These are phyloP conservation scores for Cydia splendana DNA, from an alignment of 1,140 invertebrate genomes.

Conservation along the genomic window DNA sequence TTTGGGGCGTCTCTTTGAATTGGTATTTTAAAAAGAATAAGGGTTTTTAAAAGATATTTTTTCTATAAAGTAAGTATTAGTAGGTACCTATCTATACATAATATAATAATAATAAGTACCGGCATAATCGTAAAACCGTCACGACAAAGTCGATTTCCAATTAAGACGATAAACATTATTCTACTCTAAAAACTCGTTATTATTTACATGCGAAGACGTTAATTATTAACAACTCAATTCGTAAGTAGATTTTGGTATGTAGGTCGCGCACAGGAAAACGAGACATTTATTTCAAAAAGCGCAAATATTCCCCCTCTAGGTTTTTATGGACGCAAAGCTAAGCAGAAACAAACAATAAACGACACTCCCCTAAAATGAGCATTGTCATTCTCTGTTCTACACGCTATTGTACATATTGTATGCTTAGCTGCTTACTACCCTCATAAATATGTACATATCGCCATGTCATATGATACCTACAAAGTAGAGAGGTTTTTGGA, in stretches of 20 bases:
- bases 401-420: not conserved
- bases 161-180: no score
- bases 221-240: not conserved
- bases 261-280: not conserved
- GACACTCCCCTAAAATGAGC: constrained; percentile 11
- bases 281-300: not conserved
- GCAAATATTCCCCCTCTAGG: not conserved
- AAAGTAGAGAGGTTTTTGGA: constrained; percentile 2
- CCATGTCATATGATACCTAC: no score
- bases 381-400: not conserved
- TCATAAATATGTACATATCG: no score
- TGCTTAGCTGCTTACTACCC: no score
- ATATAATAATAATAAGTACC: no score
- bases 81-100: no score
- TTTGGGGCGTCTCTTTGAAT: no score
- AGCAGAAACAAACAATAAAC: constrained; percentile 23
- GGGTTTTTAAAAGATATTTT: no score
- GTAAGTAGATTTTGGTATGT: not conserved
- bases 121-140: no score
- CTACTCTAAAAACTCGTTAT: not conserved
- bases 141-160: no score
- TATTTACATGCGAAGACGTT: constrained; percentile 27
- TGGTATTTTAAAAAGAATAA: no score
- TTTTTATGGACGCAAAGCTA: not conserved
- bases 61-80: no score